phyloP scores from a whole-genome alignment of 2,113 vertebrate genomes.

The Leucopternis melanops region DNA sequence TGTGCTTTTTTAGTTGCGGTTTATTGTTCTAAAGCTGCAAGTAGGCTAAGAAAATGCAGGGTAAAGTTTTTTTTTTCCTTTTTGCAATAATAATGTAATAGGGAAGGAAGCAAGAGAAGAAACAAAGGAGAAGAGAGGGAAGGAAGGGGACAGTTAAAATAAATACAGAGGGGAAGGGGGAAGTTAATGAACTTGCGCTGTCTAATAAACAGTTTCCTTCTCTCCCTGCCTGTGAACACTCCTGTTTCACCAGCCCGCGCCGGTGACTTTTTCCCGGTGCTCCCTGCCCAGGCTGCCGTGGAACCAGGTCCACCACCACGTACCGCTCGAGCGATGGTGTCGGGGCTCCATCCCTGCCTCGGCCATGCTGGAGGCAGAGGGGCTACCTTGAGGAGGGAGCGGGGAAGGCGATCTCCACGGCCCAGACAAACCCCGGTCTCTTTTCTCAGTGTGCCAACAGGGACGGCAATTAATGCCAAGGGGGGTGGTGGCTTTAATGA shows the following conservation, averaged over 20 bases:
- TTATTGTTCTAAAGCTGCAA: neutral
- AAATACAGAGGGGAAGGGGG: neutral
- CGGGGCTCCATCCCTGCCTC: neutral
- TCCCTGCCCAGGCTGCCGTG: neutral
- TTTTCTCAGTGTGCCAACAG: conserved; percentile 42
- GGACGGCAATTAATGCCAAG: conserved; percentile 53
- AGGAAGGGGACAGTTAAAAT: neutral
- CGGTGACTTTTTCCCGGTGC: neutral
- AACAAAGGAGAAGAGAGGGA: neutral
- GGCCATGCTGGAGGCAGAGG: fast-evolving
- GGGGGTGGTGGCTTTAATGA: conserved; percentile 57
- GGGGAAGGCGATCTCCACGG: neutral
- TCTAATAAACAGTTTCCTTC: conserved; percentile 34
- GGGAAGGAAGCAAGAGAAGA: neutral
- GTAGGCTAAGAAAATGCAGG: neutral
- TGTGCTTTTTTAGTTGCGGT: neutral
- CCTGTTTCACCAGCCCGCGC: neutral
- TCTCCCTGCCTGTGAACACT: neutral
- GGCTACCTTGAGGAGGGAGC: neutral
- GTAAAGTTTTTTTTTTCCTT: neutral
- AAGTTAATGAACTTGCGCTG: neutral
- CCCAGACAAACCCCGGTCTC: neutral
- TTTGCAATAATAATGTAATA: neutral
- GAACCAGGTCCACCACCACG: neutral
- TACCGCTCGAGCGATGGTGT: fast-evolving